Conservation (phyloP, 2,113 vertebrate species). For the Heterocephalus glaber region DNA sequence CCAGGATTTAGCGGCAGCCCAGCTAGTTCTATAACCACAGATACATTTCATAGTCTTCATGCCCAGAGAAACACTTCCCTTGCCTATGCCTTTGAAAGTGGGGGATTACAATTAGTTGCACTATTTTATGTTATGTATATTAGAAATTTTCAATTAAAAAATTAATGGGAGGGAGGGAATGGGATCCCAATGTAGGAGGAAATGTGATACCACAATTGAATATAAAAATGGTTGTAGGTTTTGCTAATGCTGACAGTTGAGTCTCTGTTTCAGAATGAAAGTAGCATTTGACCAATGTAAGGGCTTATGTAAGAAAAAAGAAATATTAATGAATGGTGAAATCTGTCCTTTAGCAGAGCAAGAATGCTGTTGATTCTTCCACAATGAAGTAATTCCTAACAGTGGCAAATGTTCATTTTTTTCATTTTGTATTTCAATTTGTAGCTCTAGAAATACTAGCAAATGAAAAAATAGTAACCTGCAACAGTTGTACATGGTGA, state of each 20-base stretch:
- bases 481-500: background rate
- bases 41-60: background rate
- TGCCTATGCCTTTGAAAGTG: background rate
- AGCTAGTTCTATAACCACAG: background rate
- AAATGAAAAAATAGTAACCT: background rate
- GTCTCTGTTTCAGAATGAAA: background rate
- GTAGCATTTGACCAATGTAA: background rate
- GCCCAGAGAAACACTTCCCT: background rate
- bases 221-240: background rate
- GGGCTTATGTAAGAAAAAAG: background rate
- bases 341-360: background rate
- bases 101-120: background rate
- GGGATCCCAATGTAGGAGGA: background rate
- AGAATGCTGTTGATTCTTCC: background rate
- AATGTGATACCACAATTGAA: background rate
- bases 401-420: background rate
- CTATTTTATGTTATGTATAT: background rate
- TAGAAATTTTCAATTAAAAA: background rate
- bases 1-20: background rate
- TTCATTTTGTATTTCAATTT: conserved; percentile 10
- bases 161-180: background rate
- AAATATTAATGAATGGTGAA: background rate
- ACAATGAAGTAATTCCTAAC: background rate
- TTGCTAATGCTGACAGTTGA: background rate
- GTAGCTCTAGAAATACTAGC: background rate